A percentile compares a stretch with the other conserved stretches of the same genome.
Evolutionary conservation across 1,140 invertebrate species (phyloP).

Genomic region (Sitobion miscanthi): DNA sequence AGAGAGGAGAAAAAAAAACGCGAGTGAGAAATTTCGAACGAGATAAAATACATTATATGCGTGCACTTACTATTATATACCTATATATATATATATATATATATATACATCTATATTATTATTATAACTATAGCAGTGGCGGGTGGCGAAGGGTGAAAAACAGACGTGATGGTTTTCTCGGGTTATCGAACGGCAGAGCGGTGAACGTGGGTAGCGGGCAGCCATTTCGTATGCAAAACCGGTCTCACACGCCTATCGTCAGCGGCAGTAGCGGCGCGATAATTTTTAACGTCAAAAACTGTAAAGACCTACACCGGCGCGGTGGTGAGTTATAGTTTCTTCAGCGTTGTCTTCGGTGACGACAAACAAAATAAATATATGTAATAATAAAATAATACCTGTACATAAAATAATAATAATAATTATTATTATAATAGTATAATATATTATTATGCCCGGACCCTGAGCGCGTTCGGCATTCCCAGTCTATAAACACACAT

Average conservation of each 20-base stretch:
- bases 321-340: background rate
- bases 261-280: background rate
- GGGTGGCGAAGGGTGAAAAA: background rate
- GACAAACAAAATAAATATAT: background rate
- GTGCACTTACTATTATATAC: background rate
- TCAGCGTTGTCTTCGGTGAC: background rate
- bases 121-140: background rate
- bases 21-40: constrained; percentile 13
- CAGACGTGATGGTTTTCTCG: constrained; percentile 51
- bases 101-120: background rate
- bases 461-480: no score
- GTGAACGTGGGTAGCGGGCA: background rate
- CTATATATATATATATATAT: background rate
- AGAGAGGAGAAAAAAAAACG: background rate
- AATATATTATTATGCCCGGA: background rate
- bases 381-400: no score
- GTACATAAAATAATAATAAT: background rate
- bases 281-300: constrained; percentile 28
- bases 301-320: background rate
- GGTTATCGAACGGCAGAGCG: background rate
- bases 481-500: background rate
- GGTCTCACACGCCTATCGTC: constrained; percentile 27
- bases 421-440: background rate
- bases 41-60: constrained; percentile 25
- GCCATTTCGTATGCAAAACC: constrained; percentile 54